Conservation (phyloP, 92 coral and sea anemone species). For the Porites lobata region DNA sequence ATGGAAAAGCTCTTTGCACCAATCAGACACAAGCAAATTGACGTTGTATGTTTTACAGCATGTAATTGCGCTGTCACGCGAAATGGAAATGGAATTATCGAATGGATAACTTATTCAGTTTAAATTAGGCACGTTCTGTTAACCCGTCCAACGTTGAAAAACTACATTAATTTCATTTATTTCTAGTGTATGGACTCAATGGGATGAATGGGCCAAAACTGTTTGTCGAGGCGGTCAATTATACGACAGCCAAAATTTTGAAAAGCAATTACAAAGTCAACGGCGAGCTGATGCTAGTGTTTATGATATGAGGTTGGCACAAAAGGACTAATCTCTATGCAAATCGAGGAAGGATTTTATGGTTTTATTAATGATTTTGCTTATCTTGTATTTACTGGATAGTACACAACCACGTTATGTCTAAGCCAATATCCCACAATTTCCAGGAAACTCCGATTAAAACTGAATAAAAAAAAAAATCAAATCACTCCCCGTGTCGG, state of each 20-base stretch:
- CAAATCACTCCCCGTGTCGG: background rate
- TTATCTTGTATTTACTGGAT: background rate
- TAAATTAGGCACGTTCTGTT: background rate
- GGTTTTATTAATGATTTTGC: background rate
- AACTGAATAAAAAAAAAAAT: no score
- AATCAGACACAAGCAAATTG: constrained; percentile 8
- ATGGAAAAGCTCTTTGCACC: constrained; percentile 17
- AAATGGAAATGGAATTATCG: background rate
- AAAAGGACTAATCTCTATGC: constrained; percentile 25
- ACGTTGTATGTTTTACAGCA: background rate
- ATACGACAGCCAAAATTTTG: background rate
- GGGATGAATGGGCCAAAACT: background rate
- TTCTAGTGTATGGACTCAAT: background rate
- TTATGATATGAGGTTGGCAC: background rate
- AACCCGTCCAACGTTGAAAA: background rate
- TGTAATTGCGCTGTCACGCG: constrained; percentile 11
- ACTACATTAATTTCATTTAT: background rate
- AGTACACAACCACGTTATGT: background rate
- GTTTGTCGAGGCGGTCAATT: background rate
- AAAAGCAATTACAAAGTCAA: background rate
- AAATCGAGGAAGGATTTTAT: background rate
- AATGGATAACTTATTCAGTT: background rate
- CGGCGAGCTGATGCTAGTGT: background rate
- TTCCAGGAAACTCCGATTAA: background rate
- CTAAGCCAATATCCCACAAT: no score